Evolutionary conservation across 1,140 invertebrate genomes (phyloP), one percentile per base, ranked within the genome.

Genomic region (Drosophila elegans): DNA sequence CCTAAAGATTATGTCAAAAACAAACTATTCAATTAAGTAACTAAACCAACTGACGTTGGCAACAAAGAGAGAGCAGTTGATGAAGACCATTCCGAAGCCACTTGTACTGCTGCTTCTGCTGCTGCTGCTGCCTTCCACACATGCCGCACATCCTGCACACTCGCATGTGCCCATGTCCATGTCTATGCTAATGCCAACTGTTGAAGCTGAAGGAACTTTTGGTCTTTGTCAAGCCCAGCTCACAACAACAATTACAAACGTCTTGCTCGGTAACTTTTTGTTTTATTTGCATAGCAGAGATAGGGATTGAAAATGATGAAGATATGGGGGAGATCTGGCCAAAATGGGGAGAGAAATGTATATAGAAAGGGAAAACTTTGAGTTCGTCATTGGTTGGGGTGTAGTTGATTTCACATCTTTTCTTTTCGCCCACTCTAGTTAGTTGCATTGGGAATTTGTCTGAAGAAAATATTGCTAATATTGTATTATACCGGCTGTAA

Each of bases 11-110:
- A 88, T 88, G 83, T 88, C 83, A 88, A 88, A 88, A 88, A 89
- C 83, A 88, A 88, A 89, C 83, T 88, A 88, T 88, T 88, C 83
- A 88, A 88, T 88, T 88, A 88, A 88, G 83, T 88, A 88, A 88
- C 83, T 88, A 88, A 89, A 89, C 84, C 84, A 89, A 89, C 84
- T 88, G 82, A 83, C 82, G 74, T 64, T 83, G 71, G 75, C 83
- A 86, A 79, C 36, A 63, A 68, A 45, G 53, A 46, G 32, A 21
- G 27, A 29, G 13, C 7, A 49, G 57, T 52, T 39, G 38, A 54
- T 49, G 29, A 54, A 54, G 54, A 41, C 42, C 32, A 66, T 44
- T 73, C 34, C 36, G 51, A 39, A 68, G 29, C 64, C 60, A 67
- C 63, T 68, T 52, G 64, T 66, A 41, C 60, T 69, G 45, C 61